Evolutionary conservation across 2,888 invertebrate genomes (phyloP), one percentile per base, ranked within the genome.

Genomic region (Nemotelus nigrinus): DNA sequence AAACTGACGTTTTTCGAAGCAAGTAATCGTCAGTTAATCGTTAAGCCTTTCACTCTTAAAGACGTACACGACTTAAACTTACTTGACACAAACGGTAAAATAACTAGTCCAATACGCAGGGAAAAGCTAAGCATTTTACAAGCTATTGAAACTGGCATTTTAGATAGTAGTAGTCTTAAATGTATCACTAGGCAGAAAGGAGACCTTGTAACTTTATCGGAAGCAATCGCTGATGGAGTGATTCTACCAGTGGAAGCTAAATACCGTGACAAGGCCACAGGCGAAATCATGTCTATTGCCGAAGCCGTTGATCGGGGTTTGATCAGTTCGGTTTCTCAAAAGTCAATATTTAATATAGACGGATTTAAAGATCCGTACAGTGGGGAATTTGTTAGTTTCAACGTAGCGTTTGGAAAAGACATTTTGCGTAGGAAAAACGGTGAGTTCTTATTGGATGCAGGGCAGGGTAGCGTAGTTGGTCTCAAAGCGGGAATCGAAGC

Each of bases 241-340:
- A 92, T 98, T 78, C 89, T 93, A 76, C 91, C 93, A 0, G 91
- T 92, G 78, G 91, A 89, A 58, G 91, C 93, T 80, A 91, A 90
- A 82, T 96, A 95, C 87, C 90, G 91, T 70, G 94, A 97, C 87
- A 91, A 91, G 78, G 89, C 91, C 81, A 93, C 93, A 0, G 91
- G 91, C 65, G 93, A 94, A 87, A 88, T 92, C 25, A 90, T 95
- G 79, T 90, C 92, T 43, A 91, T 98, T 80, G 91, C 92, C 39
- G 96, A 97, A 85, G 98, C 98, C 0, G 95, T 96, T 25, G 93
- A 94, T 84, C 92, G 94, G 79, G 98, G 98, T 80, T 90, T 96
- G 65, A 93, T 98, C 78, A 94, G 94, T 45, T 96, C 96, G 1
- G 93, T 97, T 41, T 91, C 93, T 3, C 93, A 95, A 85, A 93